Evolutionary conservation across 2,888 invertebrate genomes (phyloP).

Genomic region (Girardia tigrina): DNA sequence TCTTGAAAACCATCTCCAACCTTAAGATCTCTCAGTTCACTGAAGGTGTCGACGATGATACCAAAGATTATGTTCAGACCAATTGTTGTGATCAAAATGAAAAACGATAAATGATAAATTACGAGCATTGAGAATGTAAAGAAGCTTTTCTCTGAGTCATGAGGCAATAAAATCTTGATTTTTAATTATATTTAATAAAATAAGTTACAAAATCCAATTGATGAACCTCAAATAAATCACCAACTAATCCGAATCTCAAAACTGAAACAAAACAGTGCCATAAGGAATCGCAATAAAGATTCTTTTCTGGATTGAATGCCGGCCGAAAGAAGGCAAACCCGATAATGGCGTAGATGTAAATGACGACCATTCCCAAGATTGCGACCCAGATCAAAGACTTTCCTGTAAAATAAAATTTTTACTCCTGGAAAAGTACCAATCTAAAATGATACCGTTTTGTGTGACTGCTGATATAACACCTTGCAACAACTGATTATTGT

Average conservation of each 20-base stretch:
- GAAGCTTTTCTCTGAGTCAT: slow-evolving; percentile 41
- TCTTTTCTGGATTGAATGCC: slow-evolving; percentile 45
- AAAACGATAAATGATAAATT: slow-evolving; percentile 49
- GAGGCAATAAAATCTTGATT: slow-evolving; percentile 38
- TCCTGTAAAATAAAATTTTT: slow-evolving; percentile 40
- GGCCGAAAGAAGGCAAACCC: slow-evolving; percentile 48
- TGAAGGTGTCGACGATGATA: slow-evolving; percentile 51
- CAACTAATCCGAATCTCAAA: slow-evolving; percentile 48
- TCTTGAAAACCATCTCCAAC: slow-evolving; percentile 38
- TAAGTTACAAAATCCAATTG: neutral
- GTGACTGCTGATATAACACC: slow-evolving; percentile 50
- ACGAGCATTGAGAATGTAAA: slow-evolving; percentile 45
- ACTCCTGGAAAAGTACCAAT: neutral
- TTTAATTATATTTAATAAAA: neutral
- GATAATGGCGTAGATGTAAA: slow-evolving; percentile 50
- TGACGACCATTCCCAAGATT: slow-evolving; percentile 47
- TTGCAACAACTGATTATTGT: slow-evolving; percentile 49
- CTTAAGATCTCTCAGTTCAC: slow-evolving; percentile 49
- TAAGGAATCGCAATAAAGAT: slow-evolving; percentile 45
- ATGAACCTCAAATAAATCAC: slow-evolving; percentile 48
- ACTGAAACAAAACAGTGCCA: slow-evolving; percentile 50
- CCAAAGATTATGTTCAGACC: slow-evolving; percentile 51
- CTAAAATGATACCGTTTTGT: slow-evolving; percentile 45
- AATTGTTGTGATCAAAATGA: slow-evolving; percentile 50
- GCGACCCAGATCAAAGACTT: slow-evolving; percentile 50